Conservation (phyloP, 2,888 invertebrate genomes). For the Erynnis tages region DNA sequence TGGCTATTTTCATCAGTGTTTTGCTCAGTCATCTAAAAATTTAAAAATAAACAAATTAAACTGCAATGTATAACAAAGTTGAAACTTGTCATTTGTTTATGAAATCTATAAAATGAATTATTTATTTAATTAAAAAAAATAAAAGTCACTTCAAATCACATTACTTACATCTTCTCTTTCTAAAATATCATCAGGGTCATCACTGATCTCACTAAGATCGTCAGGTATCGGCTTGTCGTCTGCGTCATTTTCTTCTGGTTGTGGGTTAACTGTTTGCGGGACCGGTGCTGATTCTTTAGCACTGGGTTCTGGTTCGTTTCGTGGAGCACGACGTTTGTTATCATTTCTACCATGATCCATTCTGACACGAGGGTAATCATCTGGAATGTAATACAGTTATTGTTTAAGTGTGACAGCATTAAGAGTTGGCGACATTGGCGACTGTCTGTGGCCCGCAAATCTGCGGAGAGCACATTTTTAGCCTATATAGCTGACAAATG, state of each 20-base stretch:
- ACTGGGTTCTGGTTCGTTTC: conserved; percentile 57
- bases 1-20: conserved; percentile 68
- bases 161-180: conserved; percentile 86
- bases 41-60: not conserved
- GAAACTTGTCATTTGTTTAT: not conserved
- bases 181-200: conserved; percentile 93
- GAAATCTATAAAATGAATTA: too few relatives aligned
- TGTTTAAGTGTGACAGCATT: too few relatives aligned
- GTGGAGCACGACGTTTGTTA: conserved; percentile 64
- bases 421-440: too few relatives aligned
- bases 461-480: too few relatives aligned
- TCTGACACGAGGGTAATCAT: conserved; percentile 70
- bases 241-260: conserved; percentile 65
- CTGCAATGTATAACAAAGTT: not conserved
- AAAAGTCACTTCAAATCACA: not conserved
- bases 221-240: conserved; percentile 82
- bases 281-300: conserved; percentile 60
- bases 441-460: too few relatives aligned
- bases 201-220: conserved; percentile 93
- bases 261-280: conserved; percentile 40
- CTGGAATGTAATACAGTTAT: too few relatives aligned
- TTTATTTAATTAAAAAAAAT: not conserved
- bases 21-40: conserved; percentile 66
- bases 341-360: conserved; percentile 60
- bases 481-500: too few relatives aligned